Percentiles rank a stretch among this genome's conserved stretches.
Conservation (phyloP, 2,888 invertebrate species). For the Listrodromus nycthemerus region DNA sequence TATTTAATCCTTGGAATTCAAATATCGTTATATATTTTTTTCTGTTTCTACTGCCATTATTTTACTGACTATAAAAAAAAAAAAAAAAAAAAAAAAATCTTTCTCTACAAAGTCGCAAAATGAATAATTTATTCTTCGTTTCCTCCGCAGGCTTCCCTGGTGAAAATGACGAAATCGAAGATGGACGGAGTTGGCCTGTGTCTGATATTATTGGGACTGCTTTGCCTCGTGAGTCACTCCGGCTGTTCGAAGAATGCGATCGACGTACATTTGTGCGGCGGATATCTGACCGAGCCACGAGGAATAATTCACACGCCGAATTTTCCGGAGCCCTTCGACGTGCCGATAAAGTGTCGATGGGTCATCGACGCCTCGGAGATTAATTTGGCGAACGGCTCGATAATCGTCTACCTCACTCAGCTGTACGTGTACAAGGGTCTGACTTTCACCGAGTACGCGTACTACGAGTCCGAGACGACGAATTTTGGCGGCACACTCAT, state of each 20-base stretch:
- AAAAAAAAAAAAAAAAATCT: too few relatives aligned
- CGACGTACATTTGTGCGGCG: constrained; percentile 86
- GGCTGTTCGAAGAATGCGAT: constrained; percentile 35
- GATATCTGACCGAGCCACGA: constrained; percentile 87
- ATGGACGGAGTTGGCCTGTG: constrained; percentile 22
- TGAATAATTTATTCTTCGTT: neutral
- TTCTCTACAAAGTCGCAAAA: too few relatives aligned
- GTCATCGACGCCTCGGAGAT: constrained; percentile 91
- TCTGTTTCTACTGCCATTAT: neutral
- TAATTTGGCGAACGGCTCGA: constrained; percentile 85
- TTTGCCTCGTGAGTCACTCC: constrained; percentile 48
- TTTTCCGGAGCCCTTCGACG: constrained; percentile 92
- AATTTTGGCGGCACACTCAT: constrained; percentile 89
- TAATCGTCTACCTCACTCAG: constrained; percentile 95
- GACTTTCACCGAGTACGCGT: constrained; percentile 91
- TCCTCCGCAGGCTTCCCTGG: neutral
- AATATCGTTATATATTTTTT: neutral
- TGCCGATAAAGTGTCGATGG: constrained; percentile 95
- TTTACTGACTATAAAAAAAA: too few relatives aligned
- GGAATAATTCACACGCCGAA: constrained; percentile 93
- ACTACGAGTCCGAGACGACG: constrained; percentile 88
- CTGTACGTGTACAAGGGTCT: constrained; percentile 93
- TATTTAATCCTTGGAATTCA: neutral
- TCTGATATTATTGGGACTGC: constrained; percentile 45
- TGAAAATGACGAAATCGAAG: constrained; percentile 1